phyloP scores from a whole-genome alignment of 2,113 vertebrate species.

The Chitala chitala region DNA sequence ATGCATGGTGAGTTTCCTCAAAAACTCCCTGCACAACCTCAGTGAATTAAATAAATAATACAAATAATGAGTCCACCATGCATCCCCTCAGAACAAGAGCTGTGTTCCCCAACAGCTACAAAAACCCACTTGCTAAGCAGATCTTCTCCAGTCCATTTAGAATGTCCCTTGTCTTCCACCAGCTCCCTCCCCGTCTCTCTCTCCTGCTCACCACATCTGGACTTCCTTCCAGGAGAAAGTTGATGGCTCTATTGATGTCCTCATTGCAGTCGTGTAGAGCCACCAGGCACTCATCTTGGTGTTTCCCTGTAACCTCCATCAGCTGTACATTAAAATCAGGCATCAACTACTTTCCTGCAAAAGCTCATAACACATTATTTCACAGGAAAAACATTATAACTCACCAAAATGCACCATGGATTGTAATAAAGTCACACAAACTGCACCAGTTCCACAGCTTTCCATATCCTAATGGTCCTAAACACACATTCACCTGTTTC shows the following conservation, averaged over 20 bases:
- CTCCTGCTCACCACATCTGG: slow-evolving; percentile 70
- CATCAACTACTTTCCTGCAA: neutral
- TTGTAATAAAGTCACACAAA: neutral
- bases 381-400: neutral
- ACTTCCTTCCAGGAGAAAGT: slow-evolving; percentile 84
- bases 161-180: neutral
- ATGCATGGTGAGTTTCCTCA: neutral
- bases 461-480: neutral
- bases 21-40: too few species aligned
- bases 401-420: too few species aligned
- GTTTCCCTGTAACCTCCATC: slow-evolving; percentile 92
- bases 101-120: neutral
- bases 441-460: neutral
- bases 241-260: slow-evolving; percentile 92
- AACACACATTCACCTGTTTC: slow-evolving; percentile 72
- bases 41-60: too few species aligned
- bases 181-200: neutral
- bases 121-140: neutral
- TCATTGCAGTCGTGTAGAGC: slow-evolving; percentile 90
- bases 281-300: slow-evolving; percentile 89
- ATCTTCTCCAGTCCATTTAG: neutral
- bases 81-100: neutral
- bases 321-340: slow-evolving; percentile 58
- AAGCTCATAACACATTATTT: neutral
- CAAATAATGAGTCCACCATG: neutral